These are phyloP conservation scores for Cheilosia urbana DNA, from an alignment of 2,888 invertebrate species.

Conservation along the genomic window DNA sequence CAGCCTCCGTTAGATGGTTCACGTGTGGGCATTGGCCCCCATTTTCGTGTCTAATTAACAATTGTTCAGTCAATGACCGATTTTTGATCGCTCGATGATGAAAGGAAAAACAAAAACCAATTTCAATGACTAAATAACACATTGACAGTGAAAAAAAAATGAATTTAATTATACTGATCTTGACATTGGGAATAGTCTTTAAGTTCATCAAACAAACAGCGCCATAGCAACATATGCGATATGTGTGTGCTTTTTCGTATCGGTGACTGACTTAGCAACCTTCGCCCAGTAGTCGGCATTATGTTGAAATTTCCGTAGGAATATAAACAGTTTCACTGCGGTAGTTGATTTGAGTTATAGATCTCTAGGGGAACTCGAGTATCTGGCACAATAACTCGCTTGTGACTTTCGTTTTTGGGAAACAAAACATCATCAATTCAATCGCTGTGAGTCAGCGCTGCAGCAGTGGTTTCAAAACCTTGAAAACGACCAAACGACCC, in stretches of 20 bases:
- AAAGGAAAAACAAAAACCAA: slow-evolving; percentile 59
- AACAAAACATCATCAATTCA: slow-evolving; percentile 4
- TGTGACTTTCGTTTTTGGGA: not conserved
- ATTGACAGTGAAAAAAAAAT: slow-evolving; percentile 45
- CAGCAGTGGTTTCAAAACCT: slow-evolving; percentile 26
- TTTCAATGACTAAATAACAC: slow-evolving; percentile 37
- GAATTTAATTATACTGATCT: slow-evolving; percentile 40
- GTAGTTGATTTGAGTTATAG: too few relatives aligned
- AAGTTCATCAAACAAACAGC: slow-evolving; percentile 26
- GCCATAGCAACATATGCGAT: slow-evolving; percentile 18
- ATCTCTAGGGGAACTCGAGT: too few relatives aligned
- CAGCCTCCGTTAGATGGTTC: not conserved
- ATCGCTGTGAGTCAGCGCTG: slow-evolving; percentile 12
- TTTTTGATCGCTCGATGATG: slow-evolving; percentile 32
- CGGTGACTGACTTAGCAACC: slow-evolving; percentile 55
- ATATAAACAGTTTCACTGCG: not conserved
- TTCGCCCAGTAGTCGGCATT: slow-evolving; percentile 27
- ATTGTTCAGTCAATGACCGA: slow-evolving; percentile 48
- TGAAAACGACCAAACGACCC: slow-evolving; percentile 26
- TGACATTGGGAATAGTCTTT: slow-evolving; percentile 63
- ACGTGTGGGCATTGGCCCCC: not conserved
- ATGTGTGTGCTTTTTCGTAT: not conserved
- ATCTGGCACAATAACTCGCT: too few relatives aligned
- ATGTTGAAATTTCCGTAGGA: not conserved
- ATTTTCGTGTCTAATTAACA: slow-evolving; percentile 21